Evolutionary conservation across 2,888 invertebrate species (phyloP), one percentile per base, ranked within the genome.

Genomic region (Ctena decussata): DNA sequence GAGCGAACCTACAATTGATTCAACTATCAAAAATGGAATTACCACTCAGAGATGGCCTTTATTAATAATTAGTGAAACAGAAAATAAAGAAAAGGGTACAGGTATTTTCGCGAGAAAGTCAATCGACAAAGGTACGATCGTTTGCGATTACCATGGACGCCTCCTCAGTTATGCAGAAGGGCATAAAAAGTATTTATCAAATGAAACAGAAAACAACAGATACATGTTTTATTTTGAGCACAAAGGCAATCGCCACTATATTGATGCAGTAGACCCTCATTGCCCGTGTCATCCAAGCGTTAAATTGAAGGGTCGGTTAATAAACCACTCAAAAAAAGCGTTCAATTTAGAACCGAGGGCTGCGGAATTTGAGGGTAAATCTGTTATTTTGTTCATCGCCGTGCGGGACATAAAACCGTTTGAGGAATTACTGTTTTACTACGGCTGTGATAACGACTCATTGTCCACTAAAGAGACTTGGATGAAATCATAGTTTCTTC

Each of bases 261-360:
- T 72, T 24, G 72, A 72, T 5, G 72, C 46, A 41, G 44, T 44
- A 12, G 41, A 41, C 41, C 27, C 41, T 44, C 72, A 44, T 72
- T 72, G 72, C 12, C 27, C 41, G 6, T 44, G 72, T 30, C 72
- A 72, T 32, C 72, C 72, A 44, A 44, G 44, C 15, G 44, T 27
- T 32, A 41, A 27, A 72, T 72, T 24, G 46, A 72, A 72, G 44
- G 72, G 24, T 44, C 44, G 72, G 30, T 72, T 72, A 44, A 44
- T 30, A n/a, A 72, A 27, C 72, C 41, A 24, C 46, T 27, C 15
- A 44, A 72, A 72, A 44, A 41, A 72, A 44, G 46, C 27, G 41
- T 72, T 44, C 39, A 72, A 39, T 27, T 44, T 27, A 32, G n/a
- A 39, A 44, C 27, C 41, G 6, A 41, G 15, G 41, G 41, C 15